Base-by-base conservation (phyloP, 2,113 vertebrate genomes). In the Nansenia antarctica region DNA sequence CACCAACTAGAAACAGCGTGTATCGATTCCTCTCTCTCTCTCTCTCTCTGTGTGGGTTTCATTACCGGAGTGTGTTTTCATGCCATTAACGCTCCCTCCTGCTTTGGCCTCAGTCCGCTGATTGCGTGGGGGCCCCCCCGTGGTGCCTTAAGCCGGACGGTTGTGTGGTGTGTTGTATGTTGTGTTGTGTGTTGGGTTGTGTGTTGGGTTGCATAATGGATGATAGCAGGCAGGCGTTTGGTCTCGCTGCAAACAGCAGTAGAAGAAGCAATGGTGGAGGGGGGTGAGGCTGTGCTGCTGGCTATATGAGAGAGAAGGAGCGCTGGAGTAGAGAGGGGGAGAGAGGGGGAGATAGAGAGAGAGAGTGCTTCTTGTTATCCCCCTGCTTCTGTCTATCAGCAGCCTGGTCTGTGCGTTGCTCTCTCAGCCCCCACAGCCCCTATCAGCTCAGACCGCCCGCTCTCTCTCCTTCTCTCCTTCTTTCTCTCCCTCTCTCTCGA, bases 41-140 rank as follows among this genome's bases (percentile, higher is more conserved):
- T 71, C 59, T 79, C 71, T 39, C 52, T 66, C n/a, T 47, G 15
- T 47, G 45, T 47, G n/a, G n/a, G n/a, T 47, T 20, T 47, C 45
- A 47, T 47, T 68, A 53, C 29, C 72, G 61, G 58, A 72, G 55
- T 76, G 57, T 76, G 69, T 80, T 80, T 80, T 72, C 65, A 73
- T 76, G 69, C 73, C 73, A 80, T 73, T 77, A 73, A 60, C 62
- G 62, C 2, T 57, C 37, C 49, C 55, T 58, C 59, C 72, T 68
- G 59, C 69, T 67, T 57, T 76, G 68, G 65, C 65, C 72, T 75
- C 12, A 58, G 15, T n/a, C 6, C 45, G n/a, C 45, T 47, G 9
- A 47, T 47, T 47, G 0, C 45, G 8, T 20, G 0, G 45, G 45
- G 45, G 20, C 20, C 45, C 45, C 20, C 45, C 45, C 20, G 45